A percentile compares a stretch with the other conserved stretches of the same genome.
These are phyloP conservation scores for Psilanteris sp. DNA, from an alignment of 1,140 invertebrate species.

Conservation along the genomic window DNA sequence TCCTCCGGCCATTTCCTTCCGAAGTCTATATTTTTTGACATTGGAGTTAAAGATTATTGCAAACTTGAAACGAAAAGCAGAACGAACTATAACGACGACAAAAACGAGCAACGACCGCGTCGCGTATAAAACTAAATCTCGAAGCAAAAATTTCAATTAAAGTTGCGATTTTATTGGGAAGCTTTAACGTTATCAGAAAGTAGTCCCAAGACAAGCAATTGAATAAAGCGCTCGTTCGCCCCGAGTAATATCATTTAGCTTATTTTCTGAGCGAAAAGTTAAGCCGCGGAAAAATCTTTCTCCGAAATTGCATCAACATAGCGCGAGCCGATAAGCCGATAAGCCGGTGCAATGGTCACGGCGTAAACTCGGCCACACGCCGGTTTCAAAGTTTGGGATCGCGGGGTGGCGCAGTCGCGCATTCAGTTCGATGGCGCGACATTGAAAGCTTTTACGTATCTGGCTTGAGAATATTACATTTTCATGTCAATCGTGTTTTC, in stretches of 20 bases:
- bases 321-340: slow-evolving; percentile 26
- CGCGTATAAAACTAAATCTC: background rate
- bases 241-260: slow-evolving; percentile 1
- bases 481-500: slow-evolving; percentile 52
- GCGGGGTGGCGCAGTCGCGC: slow-evolving; percentile 35
- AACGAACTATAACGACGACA: no score
- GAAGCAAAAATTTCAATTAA: slow-evolving; percentile 5
- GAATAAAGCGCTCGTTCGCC: slow-evolving; percentile 7
- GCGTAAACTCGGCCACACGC: background rate
- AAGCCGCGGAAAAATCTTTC: slow-evolving; percentile 12
- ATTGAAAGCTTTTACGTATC: slow-evolving; percentile 41
- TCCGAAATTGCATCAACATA: slow-evolving; percentile 26
- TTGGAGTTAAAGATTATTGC: no score
- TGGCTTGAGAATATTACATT: slow-evolving; percentile 59
- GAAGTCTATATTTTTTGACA: slow-evolving; percentile 84
- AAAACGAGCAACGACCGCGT: no score
- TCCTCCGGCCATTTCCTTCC: slow-evolving; percentile 87
- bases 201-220: background rate
- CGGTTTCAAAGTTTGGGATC: slow-evolving; percentile 32
- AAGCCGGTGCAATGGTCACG: slow-evolving; percentile 19
- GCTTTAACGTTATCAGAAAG: slow-evolving; percentile 13
- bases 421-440: slow-evolving; percentile 25
- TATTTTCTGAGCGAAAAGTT: slow-evolving; percentile 13
- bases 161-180: slow-evolving; percentile 6
- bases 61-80: no score